These are phyloP conservation scores for Myripristis jacobus DNA, from an alignment of 2,797 vertebrate species.

Conservation along the genomic window DNA sequence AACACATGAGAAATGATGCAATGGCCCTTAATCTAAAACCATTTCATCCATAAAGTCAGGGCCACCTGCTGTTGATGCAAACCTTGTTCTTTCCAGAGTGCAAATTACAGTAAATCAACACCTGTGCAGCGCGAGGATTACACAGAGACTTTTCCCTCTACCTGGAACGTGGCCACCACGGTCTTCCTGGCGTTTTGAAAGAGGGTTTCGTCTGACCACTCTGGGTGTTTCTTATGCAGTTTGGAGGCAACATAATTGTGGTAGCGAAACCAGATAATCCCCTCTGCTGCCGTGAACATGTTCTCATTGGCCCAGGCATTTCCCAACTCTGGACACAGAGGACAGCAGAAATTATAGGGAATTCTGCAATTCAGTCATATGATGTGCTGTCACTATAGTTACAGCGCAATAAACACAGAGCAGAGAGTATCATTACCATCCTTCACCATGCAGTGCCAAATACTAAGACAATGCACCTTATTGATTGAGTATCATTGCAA, in stretches of 20 bases:
- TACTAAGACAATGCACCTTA: not conserved
- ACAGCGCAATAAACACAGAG: conserved; percentile 11
- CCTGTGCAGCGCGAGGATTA: conserved; percentile 65
- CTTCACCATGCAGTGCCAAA: not conserved
- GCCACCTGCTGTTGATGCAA: conserved; percentile 64
- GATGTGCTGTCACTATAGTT: conserved; percentile 4
- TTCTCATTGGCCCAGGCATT: conserved; percentile 94
- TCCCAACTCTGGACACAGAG: conserved; percentile 88
- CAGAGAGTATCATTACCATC: not conserved
- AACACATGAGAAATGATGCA: conserved; percentile 51
- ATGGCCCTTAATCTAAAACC: conserved; percentile 44
- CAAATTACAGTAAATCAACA: conserved; percentile 67
- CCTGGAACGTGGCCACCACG: conserved; percentile 95
- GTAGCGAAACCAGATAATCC: conserved; percentile 95
- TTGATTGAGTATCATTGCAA: not conserved
- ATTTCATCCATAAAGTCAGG: conserved; percentile 51
- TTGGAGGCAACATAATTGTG: conserved; percentile 89
- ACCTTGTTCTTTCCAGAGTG: conserved; percentile 50
- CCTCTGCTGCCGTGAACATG: conserved; percentile 89
- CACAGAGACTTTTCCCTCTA: conserved; percentile 74
- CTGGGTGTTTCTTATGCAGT: conserved; percentile 80
- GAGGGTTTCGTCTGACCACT: conserved; percentile 92
- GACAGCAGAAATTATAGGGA: conserved; percentile 43
- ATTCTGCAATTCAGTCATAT: conserved; percentile 29
- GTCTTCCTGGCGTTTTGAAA: conserved; percentile 94